Conservation (phyloP, 23 tunicate species). For the Halocynthia aurantium region DNA sequence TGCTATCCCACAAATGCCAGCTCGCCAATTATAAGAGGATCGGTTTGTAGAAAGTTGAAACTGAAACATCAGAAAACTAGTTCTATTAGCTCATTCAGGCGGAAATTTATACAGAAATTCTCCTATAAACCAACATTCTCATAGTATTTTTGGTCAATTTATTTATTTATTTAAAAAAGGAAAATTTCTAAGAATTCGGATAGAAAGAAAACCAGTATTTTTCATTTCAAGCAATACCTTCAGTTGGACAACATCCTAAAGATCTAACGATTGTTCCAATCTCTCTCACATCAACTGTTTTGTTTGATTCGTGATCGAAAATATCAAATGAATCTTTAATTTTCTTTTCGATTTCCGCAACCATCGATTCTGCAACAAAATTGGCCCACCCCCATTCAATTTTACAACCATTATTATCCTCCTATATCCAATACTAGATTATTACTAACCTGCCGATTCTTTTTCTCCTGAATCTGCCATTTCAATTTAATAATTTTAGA, state of each 20-base stretch:
- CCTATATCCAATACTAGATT: background rate
- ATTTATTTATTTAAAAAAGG: background rate
- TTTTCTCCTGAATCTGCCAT: constrained; percentile 43
- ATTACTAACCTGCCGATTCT: constrained; percentile 33
- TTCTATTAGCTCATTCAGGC: no score
- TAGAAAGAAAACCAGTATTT: background rate
- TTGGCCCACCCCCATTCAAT: background rate
- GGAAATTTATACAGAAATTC: no score
- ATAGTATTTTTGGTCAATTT: background rate
- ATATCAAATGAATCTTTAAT: constrained; percentile 92
- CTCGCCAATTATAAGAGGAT: no score
- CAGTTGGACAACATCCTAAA: constrained; percentile 96
- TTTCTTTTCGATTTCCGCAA: constrained; percentile 81
- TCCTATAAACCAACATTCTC: no score
- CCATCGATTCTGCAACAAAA: constrained; percentile 73
- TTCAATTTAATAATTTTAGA: background rate
- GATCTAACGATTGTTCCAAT: constrained; percentile 98
- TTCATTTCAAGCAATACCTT: constrained; percentile 40
- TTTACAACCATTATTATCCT: background rate
- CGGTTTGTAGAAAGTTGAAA: no score
- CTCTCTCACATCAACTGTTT: constrained; percentile 96
- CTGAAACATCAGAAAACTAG: no score
- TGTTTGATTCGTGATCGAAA: constrained; percentile 94
- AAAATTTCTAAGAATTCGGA: background rate
- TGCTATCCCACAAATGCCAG: no score